Evolutionary conservation across 2,888 invertebrate species (phyloP), one percentile per base, ranked within the genome.

Genomic region (Aromia moschata): DNA sequence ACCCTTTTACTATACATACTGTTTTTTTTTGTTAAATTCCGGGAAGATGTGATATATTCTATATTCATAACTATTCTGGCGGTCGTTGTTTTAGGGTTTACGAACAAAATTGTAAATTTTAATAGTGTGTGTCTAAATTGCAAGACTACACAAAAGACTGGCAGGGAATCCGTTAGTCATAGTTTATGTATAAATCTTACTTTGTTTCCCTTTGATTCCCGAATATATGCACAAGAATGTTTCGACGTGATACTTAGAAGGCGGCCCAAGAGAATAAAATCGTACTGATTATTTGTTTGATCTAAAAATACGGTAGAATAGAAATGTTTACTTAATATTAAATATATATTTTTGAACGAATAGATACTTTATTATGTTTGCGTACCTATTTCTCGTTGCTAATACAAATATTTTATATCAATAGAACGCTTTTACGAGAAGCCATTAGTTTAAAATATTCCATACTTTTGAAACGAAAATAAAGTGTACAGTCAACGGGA

Each of bases 381-480:
- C 20, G 10, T 25, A 12, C 25, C 9, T 43, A 25, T 25, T 12
- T 43, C 20, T 12, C 20, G 4, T 43, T 43, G 20, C 11, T 43
- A 43, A 25, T 33, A 33, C 33, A 33, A 33, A 33, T 33, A 33
- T 33, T 33, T 33, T 33, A 33, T 33, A 33, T 33, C 10, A 33
- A 33, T 33, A 33, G 11, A 4, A 25, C 25, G 25, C 25, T 25
- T 25, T 25, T 5, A 25, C n/a, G n/a, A 11, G 11, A 33, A 33
- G n/a, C 33, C 11, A 33, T 33, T 33, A 33, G n/a, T 10, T n/a
- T 33, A 33, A 33, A 33, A 33, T 33, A 33, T 33, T 5, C 33
- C 33, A 33, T 10, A 10, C n/a, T 10, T 33, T 25, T 25, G n/a
- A 25, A 7, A 7, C 7, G 25, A 25, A 25, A 25, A 25, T 25